Evolutionary conservation across 2,113 vertebrate species (phyloP).

Genomic region (Ochotona princeps): DNA sequence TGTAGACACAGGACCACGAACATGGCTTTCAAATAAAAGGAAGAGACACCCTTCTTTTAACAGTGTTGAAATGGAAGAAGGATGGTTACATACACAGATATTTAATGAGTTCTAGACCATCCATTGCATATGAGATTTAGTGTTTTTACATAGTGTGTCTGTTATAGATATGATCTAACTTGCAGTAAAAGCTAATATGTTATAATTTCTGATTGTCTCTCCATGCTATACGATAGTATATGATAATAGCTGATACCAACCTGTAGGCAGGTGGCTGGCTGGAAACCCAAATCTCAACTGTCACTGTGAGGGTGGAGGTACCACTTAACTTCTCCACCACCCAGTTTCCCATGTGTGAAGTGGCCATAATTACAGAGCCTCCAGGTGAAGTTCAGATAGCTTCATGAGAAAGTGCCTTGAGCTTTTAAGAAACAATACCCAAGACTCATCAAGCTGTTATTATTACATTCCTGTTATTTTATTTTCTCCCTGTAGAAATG

Average conservation of each 20-base stretch:
- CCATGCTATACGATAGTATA: neutral
- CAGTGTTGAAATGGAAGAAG: neutral
- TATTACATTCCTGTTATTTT: conserved; percentile 36
- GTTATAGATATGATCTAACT: neutral
- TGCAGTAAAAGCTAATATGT: neutral
- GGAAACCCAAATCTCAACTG: neutral
- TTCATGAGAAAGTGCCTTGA: conserved; percentile 49
- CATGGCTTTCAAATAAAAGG: conserved; percentile 5
- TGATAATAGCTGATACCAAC: neutral
- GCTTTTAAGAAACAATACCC: neutral
- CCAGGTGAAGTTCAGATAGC: conserved; percentile 15
- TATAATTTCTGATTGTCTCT: neutral
- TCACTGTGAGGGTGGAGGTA: neutral
- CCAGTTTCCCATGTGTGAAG: conserved; percentile 60
- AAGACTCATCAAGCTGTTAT: conserved; percentile 39
- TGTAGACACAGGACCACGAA: neutral
- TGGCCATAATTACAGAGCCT: conserved; percentile 52
- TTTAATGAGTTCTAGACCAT: conserved; percentile 40
- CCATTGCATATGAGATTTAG: neutral
- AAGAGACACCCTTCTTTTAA: conserved; percentile 27
- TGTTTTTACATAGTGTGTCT: conserved; percentile 24
- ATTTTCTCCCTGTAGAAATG: conserved; percentile 19
- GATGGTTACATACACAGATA: neutral
- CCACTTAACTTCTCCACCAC: neutral
- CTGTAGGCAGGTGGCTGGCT: neutral